Base-by-base conservation (phyloP, 1,140 invertebrate species). In the Drosophila sucinea region DNA sequence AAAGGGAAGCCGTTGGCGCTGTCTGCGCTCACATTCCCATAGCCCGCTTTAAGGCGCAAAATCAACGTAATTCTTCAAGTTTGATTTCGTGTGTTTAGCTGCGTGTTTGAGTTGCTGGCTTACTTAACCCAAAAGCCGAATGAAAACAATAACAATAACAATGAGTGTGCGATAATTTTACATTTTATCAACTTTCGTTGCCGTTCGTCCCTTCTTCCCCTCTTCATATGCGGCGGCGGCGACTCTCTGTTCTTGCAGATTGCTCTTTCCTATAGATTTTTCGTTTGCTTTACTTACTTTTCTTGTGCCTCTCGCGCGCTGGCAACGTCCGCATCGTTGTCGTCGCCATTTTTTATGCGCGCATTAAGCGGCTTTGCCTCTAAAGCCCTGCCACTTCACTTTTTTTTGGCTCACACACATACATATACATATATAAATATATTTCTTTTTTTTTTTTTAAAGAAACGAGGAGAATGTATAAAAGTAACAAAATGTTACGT, bases 121-220 rank as follows among this genome's bases (percentile, higher is more conserved):
- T 86, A 87, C 69, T 86, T 83, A 77, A 60, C 69, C 76, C 32
- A 71, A 77, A 51, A 82, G 72, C 83, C 54, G 56, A 35, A 44
- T 23, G 25, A 44, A 66, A 76, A 69, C 66, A 54, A 83, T 81
- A 87, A 87, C 83, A 89, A 87, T 87, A 90, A 84, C 84, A 89
- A 89, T 89, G 85, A 89, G 81, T 90, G 85, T 90, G 81, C 85
- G 85, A 89, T 89, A 89, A 89, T 89, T 89, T 89, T 87, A 87
- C 84, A 87, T 87, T 87, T 89, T 89, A 89, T 89, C 84, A 89
- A 90, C 85, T 84, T 89, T 77, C 69, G 69, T 74, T 68, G 76
- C 25, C 7, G 7, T 54, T 63, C 10, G 7, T 29, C 10, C 27
- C 38, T 6, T 25, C 57, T 27, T 57, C 25, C 58, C 33, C 29